These are phyloP conservation scores for Hyalella azteca DNA, from an alignment of 2,888 invertebrate species.

Conservation along the genomic window DNA sequence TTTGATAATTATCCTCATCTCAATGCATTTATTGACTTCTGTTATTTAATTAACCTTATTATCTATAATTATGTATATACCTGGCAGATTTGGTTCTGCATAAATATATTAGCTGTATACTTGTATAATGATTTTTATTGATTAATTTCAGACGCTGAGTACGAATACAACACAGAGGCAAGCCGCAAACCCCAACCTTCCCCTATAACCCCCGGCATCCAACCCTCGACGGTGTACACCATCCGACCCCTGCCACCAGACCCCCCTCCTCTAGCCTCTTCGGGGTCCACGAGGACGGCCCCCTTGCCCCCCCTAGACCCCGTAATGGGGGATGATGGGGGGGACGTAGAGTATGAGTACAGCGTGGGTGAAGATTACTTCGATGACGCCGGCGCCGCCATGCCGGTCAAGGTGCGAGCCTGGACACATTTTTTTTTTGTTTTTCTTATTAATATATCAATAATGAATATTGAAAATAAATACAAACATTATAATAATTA, in stretches of 20 bases:
- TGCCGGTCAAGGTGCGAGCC: not conserved
- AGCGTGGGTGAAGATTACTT: not conserved
- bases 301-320: not conserved
- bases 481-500: too few relatives aligned
- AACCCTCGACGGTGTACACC: not conserved
- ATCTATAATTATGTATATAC: too few relatives aligned
- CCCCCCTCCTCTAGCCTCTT: not conserved
- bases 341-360: not conserved
- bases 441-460: too few relatives aligned
- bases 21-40: too few relatives aligned
- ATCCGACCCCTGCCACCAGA: not conserved
- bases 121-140: too few relatives aligned
- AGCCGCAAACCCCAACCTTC: slow-evolving; percentile 19
- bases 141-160: slow-evolving; percentile 26
- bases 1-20: too few relatives aligned
- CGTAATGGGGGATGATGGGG: not conserved
- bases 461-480: too few relatives aligned
- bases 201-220: slow-evolving; percentile 14
- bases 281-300: not conserved
- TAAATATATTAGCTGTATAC: too few relatives aligned
- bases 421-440: too few relatives aligned
- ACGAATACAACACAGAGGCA: slow-evolving; percentile 39
- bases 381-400: not conserved
- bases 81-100: too few relatives aligned
- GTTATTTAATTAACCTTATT: too few relatives aligned